These are phyloP conservation scores for Steatocranus sp. DNA, from an alignment of 2,797 vertebrate genomes.

Conservation along the genomic window DNA sequence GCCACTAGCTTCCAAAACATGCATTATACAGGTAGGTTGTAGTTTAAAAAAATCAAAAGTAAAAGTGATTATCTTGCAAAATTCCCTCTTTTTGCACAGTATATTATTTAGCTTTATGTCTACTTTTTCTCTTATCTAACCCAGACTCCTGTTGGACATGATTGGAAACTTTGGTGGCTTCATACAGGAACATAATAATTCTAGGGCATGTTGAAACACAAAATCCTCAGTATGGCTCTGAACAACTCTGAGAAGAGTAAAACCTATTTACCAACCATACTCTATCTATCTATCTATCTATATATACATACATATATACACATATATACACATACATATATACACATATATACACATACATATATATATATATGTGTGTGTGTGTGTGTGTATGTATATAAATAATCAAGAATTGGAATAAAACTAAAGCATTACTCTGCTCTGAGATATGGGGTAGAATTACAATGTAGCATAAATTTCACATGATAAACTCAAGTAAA, in stretches of 20 bases:
- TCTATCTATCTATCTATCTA: too few relatives aligned
- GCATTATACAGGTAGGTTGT: background rate
- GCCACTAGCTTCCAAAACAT: background rate
- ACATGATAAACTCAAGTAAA: background rate
- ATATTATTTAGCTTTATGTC: background rate
- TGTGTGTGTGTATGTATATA: too few relatives aligned
- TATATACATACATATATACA: too few relatives aligned
- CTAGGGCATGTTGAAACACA: background rate
- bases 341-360: too few relatives aligned
- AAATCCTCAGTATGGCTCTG: background rate
- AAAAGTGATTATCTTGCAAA: rapidly evolving
- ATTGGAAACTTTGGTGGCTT: background rate
- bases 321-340: too few relatives aligned
- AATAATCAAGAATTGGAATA: background rate
- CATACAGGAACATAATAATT: background rate
- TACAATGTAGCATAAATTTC: background rate
- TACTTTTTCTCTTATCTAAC: background rate
- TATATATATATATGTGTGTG: too few relatives aligned
- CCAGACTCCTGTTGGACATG: background rate
- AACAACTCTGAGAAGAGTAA: background rate
- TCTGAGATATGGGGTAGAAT: background rate
- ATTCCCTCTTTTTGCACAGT: background rate
- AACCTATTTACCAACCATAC: too few relatives aligned
- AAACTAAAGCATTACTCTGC: background rate
- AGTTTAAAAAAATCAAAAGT: background rate